Evolutionary conservation across 2,113 vertebrate species (phyloP).

Genomic region (Plestiodon gilberti): DNA sequence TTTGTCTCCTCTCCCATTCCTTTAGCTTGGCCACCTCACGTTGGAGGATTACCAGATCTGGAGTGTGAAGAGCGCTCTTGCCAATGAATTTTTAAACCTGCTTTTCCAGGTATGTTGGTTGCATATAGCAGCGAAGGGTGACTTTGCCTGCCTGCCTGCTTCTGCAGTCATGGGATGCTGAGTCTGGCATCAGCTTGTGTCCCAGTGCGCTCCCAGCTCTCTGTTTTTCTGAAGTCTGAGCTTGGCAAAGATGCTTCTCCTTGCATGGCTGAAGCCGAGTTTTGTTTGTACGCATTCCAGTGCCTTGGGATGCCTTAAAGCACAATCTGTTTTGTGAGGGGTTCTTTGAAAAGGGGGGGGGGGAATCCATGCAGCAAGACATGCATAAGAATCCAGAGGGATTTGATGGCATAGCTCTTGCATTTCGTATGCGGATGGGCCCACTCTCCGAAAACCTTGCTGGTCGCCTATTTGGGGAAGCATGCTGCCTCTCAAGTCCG

Average conservation of each 20-base stretch:
- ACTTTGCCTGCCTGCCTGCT: background rate
- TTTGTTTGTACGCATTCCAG: background rate
- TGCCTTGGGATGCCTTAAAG: background rate
- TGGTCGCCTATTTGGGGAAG: background rate
- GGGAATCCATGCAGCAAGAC: background rate
- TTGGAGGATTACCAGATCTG: constrained; percentile 99
- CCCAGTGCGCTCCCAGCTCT: rapidly evolving
- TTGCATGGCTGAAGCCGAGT: background rate
- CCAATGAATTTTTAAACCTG: constrained; percentile 97
- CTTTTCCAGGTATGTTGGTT: constrained; percentile 90
- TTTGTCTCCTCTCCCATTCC: constrained; percentile 1
- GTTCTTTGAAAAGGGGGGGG: background rate
- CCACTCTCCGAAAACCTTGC: background rate
- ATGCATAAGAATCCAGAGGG: background rate
- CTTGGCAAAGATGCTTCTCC: background rate
- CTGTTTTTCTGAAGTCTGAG: background rate
- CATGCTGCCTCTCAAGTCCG: too few species aligned
- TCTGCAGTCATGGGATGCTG: rapidly evolving
- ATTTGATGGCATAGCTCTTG: background rate
- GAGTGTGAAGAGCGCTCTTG: constrained; percentile 97
- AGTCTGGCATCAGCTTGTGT: constrained; percentile 20
- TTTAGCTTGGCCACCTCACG: constrained; percentile 90
- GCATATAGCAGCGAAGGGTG: background rate
- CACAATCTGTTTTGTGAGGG: background rate
- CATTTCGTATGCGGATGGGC: background rate